Evolutionary conservation across 2,888 invertebrate genomes (phyloP), one percentile per base, ranked within the genome.

Genomic region (Microctonus aethiopoides): DNA sequence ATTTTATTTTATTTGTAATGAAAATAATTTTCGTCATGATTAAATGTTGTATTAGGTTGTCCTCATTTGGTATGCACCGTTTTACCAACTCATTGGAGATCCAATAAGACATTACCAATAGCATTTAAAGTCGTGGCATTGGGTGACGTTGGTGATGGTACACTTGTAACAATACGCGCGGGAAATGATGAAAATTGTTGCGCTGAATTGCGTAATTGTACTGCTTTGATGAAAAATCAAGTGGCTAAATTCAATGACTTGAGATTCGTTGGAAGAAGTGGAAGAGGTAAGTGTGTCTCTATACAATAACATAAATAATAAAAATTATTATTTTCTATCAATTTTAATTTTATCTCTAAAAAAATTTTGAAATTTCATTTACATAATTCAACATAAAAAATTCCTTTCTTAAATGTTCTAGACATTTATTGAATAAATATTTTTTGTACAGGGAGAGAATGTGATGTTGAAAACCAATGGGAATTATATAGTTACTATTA

Each of bases 141-240:
- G 64, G 96, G 97, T 11, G 97, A 97, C 80, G 93, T 98, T 60
- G 92, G 94, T 77, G 98, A 98, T 87, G 98, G 98, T 41, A 98
- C 98, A 20, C 90, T 95, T 86, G 97, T 98, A 76, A 95, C 95
- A 20, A 94, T 99, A 66, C 89, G 93, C 67, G 98, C 98, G 26
- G 98, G 98, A 26, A 99, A 99, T 87, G 98, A 99, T 85, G 98
- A 99, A 88, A 98, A 98, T 88, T 96, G 93, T 86, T 96, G 95
- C 82, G 97, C 96, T 2, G 98, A 99, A 86, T 89, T 98, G 77
- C 89, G 97, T 81, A 99, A 99, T 88, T 94, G 93, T 80, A 94
- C 95, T 16, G 96, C 98, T 0, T 94, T 96, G 74, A 96, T 98
- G 95, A 97, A 97, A 89, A 97, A 97, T 86, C 96, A 97, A 87